Evolutionary conservation across 2,888 invertebrate species (phyloP), one percentile per base, ranked within the genome.

Genomic region (Ichneumon xanthorius): DNA sequence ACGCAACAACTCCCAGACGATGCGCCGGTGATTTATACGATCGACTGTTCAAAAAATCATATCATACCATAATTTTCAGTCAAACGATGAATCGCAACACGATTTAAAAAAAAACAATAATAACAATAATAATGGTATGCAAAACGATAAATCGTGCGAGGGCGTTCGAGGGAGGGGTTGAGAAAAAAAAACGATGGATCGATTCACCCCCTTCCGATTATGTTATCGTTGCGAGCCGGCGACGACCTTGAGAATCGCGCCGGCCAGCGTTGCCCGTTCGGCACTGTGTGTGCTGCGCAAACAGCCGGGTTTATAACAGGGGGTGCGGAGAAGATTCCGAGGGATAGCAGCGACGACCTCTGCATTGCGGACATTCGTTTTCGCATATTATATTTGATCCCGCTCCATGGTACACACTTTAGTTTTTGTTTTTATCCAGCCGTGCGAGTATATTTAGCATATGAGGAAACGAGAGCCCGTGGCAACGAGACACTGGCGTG

Each of bases 311-410:
- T 61, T 58, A 72, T 80, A 30, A 33, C 30, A 33, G 63, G 50
- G 71, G 50, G 75, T 61, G 71, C 50, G 82, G 78, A 68, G 72
- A 80, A 80, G 71, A 76, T 76, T 50, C 65, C 77, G 82, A 80
- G 73, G 65, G 53, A 82, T 30, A 58, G 77, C 70, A 63, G 19
- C 55, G 73, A 73, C 76, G 72, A 82, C 80, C 80, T 82, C 85
- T 80, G 85, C 85, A 85, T 85, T 85, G 85, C 85, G 85, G 85
- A 85, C 82, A 73, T 85, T 85, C 72, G 80, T 68, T 76, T 73
- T 72, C 48, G 58, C 71, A 45, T 65, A 68, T 50, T 78, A 68
- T 63, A 73, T 82, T 78, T 71, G 26, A 45, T 55, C 53, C 70
- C 48, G 16, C 63, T 40, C 40, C 16, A 53, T 14, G 37, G 16